A percentile compares a stretch with the other conserved stretches of the same genome.
phyloP scores from a whole-genome alignment of 2,113 vertebrate genomes.

The Lophura nycthemera region DNA sequence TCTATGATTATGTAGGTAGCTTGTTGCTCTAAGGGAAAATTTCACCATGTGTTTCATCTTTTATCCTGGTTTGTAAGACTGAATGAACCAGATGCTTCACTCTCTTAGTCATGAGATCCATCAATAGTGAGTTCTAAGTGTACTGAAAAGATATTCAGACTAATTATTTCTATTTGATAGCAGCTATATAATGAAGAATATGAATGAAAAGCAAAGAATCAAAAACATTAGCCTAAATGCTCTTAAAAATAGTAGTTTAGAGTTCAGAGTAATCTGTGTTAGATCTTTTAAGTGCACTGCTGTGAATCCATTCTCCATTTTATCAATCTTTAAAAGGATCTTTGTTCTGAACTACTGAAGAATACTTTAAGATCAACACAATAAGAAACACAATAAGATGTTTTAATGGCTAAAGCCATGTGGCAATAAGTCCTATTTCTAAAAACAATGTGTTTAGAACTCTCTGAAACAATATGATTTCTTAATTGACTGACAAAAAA shows the following conservation, averaged over 20 bases:
- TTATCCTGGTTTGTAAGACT: neutral
- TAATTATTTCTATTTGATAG: neutral
- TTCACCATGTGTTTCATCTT: neutral
- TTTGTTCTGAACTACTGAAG: neutral
- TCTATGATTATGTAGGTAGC: accelerated
- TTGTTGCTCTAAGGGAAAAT: neutral
- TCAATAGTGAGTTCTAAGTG: neutral
- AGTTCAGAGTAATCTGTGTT: accelerated
- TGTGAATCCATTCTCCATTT: neutral
- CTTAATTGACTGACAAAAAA: neutral
- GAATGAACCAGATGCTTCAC: neutral
- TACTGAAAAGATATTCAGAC: neutral
- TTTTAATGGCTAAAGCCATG: neutral
- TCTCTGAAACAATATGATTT: neutral
- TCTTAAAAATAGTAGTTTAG: neutral
- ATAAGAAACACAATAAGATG: neutral
- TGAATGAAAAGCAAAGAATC: neutral
- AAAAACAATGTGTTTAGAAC: neutral
- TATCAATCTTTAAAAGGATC: neutral
- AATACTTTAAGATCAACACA: neutral
- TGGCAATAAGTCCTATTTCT: neutral
- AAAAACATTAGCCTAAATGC: neutral
- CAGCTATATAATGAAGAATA: neutral
- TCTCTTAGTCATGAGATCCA: neutral
- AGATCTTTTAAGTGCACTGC: neutral